Evolutionary conservation across 2,888 invertebrate genomes (phyloP).

Genomic region (Nephrotoma flavescens): DNA sequence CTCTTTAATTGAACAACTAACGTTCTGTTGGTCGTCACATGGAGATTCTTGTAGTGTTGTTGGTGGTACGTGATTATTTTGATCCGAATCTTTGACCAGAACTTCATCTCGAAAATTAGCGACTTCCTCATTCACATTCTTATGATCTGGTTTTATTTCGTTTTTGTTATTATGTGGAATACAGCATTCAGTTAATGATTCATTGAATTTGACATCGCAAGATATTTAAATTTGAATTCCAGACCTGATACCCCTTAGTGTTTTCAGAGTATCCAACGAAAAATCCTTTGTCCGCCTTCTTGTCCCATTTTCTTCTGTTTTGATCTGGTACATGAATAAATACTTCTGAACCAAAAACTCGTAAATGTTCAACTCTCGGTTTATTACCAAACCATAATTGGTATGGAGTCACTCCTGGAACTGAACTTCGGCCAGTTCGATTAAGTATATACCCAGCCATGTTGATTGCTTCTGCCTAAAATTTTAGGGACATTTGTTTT

Average conservation of each 20-base stretch:
- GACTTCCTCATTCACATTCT: background rate
- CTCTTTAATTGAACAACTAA: background rate
- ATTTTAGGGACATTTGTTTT: conserved; percentile 12
- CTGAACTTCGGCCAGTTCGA: conserved; percentile 14
- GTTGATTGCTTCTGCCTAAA: conserved; percentile 20
- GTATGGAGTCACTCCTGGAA: conserved; percentile 13
- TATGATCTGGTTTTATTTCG: too few species aligned
- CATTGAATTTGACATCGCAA: background rate
- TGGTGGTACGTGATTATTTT: background rate
- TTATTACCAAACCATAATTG: conserved; percentile 14
- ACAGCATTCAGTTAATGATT: background rate
- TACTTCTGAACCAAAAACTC: conserved; percentile 13
- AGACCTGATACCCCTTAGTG: background rate
- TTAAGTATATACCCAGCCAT: conserved; percentile 21
- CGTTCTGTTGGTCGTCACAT: background rate
- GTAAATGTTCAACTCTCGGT: conserved; percentile 12
- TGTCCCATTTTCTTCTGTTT: conserved; percentile 10
- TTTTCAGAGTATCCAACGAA: background rate
- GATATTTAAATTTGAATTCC: background rate
- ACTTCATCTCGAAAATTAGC: background rate
- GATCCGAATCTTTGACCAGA: background rate
- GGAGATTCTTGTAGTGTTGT: background rate
- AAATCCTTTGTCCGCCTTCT: background rate
- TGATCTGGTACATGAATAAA: conserved; percentile 14
- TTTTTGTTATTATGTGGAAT: too few species aligned